Percentiles rank a stretch among this genome's conserved stretches.
phyloP scores from a whole-genome alignment of 2,888 invertebrate genomes.

The Caenorhabditis sulstoni region DNA sequence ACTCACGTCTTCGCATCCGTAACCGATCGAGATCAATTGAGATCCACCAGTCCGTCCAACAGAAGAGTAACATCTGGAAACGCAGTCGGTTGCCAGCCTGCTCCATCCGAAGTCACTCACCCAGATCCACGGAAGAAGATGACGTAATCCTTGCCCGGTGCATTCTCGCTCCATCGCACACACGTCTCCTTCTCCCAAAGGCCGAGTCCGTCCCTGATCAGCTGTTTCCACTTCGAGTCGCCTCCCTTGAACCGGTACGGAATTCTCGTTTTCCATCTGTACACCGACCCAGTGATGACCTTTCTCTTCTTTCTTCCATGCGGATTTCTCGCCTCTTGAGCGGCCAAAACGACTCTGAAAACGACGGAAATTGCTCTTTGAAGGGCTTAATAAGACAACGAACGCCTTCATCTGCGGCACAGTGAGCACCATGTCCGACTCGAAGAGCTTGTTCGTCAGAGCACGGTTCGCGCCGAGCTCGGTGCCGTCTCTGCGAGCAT shows the following conservation, averaged over 20 bases:
- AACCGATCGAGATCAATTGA: constrained; percentile 79
- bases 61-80: constrained; percentile 72
- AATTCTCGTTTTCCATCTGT: constrained; percentile 77
- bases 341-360: constrained; percentile 63
- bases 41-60: constrained; percentile 78
- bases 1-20: constrained; percentile 78
- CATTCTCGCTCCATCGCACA: constrained; percentile 77
- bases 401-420: constrained; percentile 74
- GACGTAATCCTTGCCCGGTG: constrained; percentile 74
- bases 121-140: constrained; percentile 77
- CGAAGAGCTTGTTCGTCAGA: constrained; percentile 77
- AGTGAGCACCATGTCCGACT: constrained; percentile 78
- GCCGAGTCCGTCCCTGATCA: constrained; percentile 71
- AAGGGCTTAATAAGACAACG: constrained; percentile 8
- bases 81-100: too few species aligned
- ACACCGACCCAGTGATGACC: constrained; percentile 78
- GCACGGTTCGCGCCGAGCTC: constrained; percentile 76
- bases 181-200: constrained; percentile 79
- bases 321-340: constrained; percentile 56
- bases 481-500: constrained; percentile 72
- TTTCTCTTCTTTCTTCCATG: constrained; percentile 52
- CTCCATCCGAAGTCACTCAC: too few species aligned
- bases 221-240: constrained; percentile 76
- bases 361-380: neutral
- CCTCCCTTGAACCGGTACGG: constrained; percentile 75